A percentile compares a stretch with the other conserved stretches of the same genome.
Conservation (phyloP, 2,797 vertebrate genomes). For the Vireo griseus region DNA sequence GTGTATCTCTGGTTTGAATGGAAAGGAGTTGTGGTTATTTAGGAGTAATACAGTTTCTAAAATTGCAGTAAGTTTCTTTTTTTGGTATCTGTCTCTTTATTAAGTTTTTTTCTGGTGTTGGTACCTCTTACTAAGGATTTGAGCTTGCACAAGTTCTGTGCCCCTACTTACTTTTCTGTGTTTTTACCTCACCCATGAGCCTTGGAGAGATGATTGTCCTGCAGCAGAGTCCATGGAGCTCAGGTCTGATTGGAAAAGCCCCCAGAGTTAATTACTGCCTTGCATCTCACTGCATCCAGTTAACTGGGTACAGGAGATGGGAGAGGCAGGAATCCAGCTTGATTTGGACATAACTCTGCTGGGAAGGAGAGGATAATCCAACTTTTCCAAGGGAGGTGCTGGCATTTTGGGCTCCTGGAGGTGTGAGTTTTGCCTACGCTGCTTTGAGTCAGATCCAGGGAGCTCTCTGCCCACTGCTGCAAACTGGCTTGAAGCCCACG, state of each 20-base stretch:
- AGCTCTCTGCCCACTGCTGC: constrained; percentile 34
- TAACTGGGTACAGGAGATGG: background rate
- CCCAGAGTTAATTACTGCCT: background rate
- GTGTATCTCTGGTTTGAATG: background rate
- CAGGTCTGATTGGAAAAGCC: background rate
- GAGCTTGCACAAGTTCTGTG: background rate
- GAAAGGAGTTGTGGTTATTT: background rate
- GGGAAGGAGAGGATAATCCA: background rate
- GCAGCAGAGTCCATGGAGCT: background rate
- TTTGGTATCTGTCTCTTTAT: background rate
- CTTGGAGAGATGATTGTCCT: background rate
- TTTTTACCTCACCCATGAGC: background rate
- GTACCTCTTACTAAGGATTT: background rate
- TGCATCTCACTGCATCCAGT: background rate
- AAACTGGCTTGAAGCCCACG: constrained; percentile 34
- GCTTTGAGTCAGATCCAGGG: constrained; percentile 26
- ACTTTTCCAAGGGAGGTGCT: background rate
- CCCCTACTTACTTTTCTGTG: background rate
- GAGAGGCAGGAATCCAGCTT: background rate
- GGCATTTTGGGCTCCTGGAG: constrained; percentile 3
- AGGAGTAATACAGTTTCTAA: background rate
- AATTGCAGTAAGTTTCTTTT: background rate
- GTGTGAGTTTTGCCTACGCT: constrained; percentile 23
- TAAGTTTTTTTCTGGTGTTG: background rate
- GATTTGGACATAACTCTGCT: background rate